Conservation (phyloP, 1,140 invertebrate genomes). For the Druon quercuslanigerum region DNA sequence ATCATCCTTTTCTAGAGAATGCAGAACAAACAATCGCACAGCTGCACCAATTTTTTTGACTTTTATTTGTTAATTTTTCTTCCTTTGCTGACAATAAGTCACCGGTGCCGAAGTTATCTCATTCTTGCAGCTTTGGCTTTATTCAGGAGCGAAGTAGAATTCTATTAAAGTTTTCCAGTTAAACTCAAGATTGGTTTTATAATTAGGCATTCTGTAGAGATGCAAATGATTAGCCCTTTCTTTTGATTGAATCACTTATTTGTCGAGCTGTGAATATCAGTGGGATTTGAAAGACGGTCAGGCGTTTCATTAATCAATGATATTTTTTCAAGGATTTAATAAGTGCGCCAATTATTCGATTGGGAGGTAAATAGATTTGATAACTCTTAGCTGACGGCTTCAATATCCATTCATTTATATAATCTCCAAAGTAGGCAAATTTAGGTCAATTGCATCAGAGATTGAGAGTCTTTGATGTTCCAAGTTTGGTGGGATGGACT, state of each 20-base stretch:
- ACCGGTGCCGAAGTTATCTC: slow-evolving; percentile 26
- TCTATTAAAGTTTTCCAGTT: slow-evolving; percentile 30
- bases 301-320: background rate
- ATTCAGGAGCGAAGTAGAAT: slow-evolving; percentile 10
- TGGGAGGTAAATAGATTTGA: no score
- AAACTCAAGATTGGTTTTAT: slow-evolving; percentile 1
- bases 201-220: slow-evolving; percentile 25
- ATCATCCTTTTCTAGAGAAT: background rate
- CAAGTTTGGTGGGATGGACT: no score
- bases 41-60: background rate
- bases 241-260: slow-evolving; percentile 1
- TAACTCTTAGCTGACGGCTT: no score
- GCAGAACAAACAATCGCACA: background rate
- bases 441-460: no score
- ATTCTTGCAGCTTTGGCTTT: slow-evolving; percentile 18
- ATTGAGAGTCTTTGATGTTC: no score
- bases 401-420: no score
- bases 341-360: no score
- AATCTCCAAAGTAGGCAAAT: no score
- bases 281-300: background rate
- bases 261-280: background rate
- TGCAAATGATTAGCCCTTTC: slow-evolving; percentile 24
- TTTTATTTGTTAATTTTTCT: slow-evolving; percentile 2
- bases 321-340: background rate
- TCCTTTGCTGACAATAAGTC: slow-evolving; percentile 6